Evolutionary conservation across 2,797 vertebrate genomes (phyloP).

Genomic region (Ciconia nigra): DNA sequence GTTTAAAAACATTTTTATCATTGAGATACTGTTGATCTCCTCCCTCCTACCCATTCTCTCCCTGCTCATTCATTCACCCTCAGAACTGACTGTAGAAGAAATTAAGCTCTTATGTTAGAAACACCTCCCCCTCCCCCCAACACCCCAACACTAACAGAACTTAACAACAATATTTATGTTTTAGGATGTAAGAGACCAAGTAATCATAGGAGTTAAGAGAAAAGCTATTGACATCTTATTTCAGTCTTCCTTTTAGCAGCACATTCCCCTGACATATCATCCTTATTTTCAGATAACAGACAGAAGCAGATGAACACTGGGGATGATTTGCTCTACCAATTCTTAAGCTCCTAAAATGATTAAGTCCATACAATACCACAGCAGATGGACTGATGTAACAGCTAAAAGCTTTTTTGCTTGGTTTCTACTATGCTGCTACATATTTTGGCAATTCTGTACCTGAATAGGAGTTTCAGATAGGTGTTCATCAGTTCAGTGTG

Average conservation of each 20-base stretch:
- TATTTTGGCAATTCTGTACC: not conserved
- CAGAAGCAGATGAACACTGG: not conserved
- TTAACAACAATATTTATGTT: not conserved
- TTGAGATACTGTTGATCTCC: not conserved
- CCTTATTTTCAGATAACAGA: not conserved
- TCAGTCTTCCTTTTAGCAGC: not conserved
- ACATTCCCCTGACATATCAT: not conserved
- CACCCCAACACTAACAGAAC: not conserved
- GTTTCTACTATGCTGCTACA: not conserved
- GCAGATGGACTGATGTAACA: conserved; percentile 17
- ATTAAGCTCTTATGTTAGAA: not conserved
- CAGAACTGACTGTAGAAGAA: not conserved
- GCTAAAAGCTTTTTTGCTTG: not conserved
- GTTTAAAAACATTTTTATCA: not conserved
- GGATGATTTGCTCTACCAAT: not conserved
- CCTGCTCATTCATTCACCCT: not conserved
- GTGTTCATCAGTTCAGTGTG: not conserved
- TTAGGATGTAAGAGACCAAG: not conserved
- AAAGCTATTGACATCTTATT: not conserved
- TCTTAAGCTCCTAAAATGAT: conserved; percentile 19
- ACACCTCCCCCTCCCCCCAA: not conserved
- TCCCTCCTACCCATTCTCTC: not conserved
- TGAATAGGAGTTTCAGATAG: not conserved
- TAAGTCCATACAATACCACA: not conserved
- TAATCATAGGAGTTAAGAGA: not conserved